Evolutionary conservation across 2,888 invertebrate species (phyloP), one percentile per base, ranked within the genome.

Genomic region (Pterostichus niger): DNA sequence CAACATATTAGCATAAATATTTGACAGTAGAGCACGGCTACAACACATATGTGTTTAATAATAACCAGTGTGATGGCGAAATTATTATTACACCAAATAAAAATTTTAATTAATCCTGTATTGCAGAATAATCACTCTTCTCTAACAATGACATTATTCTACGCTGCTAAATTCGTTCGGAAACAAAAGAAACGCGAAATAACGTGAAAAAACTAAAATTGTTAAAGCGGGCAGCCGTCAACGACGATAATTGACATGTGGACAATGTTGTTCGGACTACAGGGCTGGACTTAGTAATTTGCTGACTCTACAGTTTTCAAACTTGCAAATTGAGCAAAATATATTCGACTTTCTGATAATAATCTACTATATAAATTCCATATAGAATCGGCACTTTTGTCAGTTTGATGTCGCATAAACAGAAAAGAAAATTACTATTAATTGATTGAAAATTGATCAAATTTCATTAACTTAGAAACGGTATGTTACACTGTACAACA

Each of bases 61-160:
- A 44, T 71, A 71, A 44, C 17, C 17, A 64, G 64, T 10, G n/a
- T 64, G 33, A 7, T 11, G 40, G n/a, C 64, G 11, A 1, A 33
- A 3, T 31, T 64, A 64, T 64, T 64, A 64, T 64, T 49, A 35
- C 33, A 33, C 40, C 13, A 11, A 44, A 17, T 71, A 17, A 44
- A 35, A 46, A 44, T 71, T 71, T 71, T 44, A 71, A 71, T 71
- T 71, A 71, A 40, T 71, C 68, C 15, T 44, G 40, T 44, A 71
- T 71, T 40, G 68, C 40, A 71, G 44, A 71, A 71, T 71, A 71
- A 71, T 71, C 68, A 71, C 68, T 71, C 68, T 71, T 71, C 68
- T 40, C 44, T 71, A 71, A 71, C 68, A 71, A 71, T 71, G 44
- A 40, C 68, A 71, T 33, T 0, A 6, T n/a, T 33, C 35, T 33